Evolutionary conservation across 1,140 invertebrate genomes (phyloP), one percentile per base, ranked within the genome.

Genomic region (Chironomus tepperi): DNA sequence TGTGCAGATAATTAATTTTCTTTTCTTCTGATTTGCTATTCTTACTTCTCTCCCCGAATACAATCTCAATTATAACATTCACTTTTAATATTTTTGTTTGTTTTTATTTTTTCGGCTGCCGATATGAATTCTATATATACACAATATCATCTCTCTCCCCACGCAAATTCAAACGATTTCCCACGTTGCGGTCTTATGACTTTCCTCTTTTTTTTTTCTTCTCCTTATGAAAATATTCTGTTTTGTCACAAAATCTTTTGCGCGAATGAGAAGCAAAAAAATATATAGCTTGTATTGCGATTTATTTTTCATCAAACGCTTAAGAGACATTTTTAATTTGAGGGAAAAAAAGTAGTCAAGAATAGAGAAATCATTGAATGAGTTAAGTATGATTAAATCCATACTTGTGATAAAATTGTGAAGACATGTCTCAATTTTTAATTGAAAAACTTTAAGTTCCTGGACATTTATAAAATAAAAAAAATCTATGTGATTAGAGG

Each of bases 141-240:
- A 57, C 47, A 12, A 10, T 57, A 10, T 57, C 64, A 12, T n/a
- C 64, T 67, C 64, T 12, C 18, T 18, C 16, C 65, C 65, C 65
- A 70, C 65, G 65, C 65, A 70, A 70, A 70, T 70, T 18, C 9
- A 19, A 16, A 5, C 19, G 65, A 70, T 70, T 70, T 18, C 16
- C 16, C 65, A 70, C 65, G 65, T 70, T 19, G 65, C 16, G n/a
- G 65, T 70, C 65, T 70, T 16, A 70, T 70, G 65, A 70, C 19
- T 70, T 70, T 70, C 19, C n/a, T 57, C n/a, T 57, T n/a, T 34
- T 34, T n/a, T 34, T 34, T 34, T 5, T 34, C 24, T 5, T 34
- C 24, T 34, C 24, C 24, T 34, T 57, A 57, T 57, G 47, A 57
- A 57, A 57, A 57, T 57, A 57, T 57, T 57, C 12, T 57, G 47